These are phyloP conservation scores for Cossypha dichroa DNA, from an alignment of 2,797 vertebrate genomes.

Conservation along the genomic window DNA sequence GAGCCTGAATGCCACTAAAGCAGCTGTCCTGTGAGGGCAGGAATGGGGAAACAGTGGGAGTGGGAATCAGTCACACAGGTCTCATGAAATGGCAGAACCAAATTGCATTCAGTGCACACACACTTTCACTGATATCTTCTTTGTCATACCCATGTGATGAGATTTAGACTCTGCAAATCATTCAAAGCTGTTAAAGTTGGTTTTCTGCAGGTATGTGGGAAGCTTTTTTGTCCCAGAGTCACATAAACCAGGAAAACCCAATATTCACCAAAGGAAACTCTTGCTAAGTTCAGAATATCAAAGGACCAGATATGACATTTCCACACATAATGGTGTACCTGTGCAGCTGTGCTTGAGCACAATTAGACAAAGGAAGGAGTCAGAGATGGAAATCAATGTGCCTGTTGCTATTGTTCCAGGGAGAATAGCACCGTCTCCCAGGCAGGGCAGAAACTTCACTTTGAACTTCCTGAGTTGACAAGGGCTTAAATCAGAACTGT, in stretches of 20 bases:
- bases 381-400: neutral
- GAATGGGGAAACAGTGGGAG: neutral
- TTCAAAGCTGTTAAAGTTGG: neutral
- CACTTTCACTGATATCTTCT: neutral
- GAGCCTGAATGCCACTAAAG: neutral
- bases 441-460: conserved; percentile 21
- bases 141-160: neutral
- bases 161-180: neutral
- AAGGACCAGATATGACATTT: neutral
- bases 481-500: conserved; percentile 47
- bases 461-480: conserved; percentile 52
- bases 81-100: neutral
- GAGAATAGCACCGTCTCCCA: neutral
- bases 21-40: neutral
- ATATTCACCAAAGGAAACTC: neutral
- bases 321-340: neutral
- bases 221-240: neutral
- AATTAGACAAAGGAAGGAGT: neutral
- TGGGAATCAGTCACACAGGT: neutral
- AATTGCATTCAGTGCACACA: neutral
- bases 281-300: neutral
- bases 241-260: neutral
- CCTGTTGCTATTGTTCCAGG: neutral
- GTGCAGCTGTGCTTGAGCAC: neutral
- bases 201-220: neutral